Base-by-base conservation (phyloP, 2,888 invertebrate species). In the Chloroclysta siterata region DNA sequence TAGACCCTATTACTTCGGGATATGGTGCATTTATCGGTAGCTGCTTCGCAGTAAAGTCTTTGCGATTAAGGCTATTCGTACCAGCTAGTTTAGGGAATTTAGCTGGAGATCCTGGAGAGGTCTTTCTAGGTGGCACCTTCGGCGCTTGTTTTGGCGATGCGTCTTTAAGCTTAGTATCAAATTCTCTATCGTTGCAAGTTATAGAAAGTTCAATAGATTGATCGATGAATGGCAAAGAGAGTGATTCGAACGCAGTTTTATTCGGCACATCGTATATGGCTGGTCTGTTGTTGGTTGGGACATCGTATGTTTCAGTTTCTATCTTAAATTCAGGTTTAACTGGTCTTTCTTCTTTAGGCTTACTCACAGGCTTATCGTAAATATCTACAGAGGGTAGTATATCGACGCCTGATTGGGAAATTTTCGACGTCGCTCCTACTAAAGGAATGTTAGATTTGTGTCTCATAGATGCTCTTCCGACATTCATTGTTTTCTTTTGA, bases 401-500 rank as follows among this genome's bases (percentile, higher is more conserved):
- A 71, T 91, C 93, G 0, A 93, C 85, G 1, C 93, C 91, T 0
- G 93, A 91, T 68, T 93, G 93, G 0, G 93, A 91, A 66, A 93
- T 93, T 72, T 93, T 93, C 0, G 93, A 93, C 1, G 93, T 93
- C 5, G 93, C 90, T 59, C 93, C 93, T 4, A 93, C 89, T 72
- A 93, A 73, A 47, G 93, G 93, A 70, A 93, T 93, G 68, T 93
- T 93, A 33, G 90, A 88, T 71, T 82, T 88, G 60, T 83, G 85
- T 62, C 93, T 83, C 14, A 78, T 83, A 0, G 90, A 91, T 6
- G 89, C 83, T 72, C 90, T 83, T 4, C 81, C 85, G 13, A 80
- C 72, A 54, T 80, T 85, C 0, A 77, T 50, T 1, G 83, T 79
- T 83, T 87, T 92, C 83, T 89, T 91, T 74, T 90, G 93, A 65